Percentiles rank a stretch among this genome's conserved stretches.
phyloP scores from a whole-genome alignment of 2,797 vertebrate species.

The Cygnus olor region DNA sequence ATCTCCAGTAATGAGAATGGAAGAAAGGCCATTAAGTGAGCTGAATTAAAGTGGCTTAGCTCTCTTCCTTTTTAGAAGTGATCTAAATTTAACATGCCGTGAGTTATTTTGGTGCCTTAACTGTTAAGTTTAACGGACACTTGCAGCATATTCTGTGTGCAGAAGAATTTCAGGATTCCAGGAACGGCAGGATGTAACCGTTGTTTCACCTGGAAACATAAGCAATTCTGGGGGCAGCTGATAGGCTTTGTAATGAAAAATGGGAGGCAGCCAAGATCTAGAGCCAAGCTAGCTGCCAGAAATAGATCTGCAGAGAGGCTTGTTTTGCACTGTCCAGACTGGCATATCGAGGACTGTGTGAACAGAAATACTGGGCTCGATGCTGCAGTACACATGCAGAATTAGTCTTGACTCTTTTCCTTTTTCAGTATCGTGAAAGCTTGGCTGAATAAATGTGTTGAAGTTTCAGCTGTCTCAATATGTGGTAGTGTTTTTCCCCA shows the following conservation, averaged over 20 bases:
- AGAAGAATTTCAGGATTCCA: constrained; percentile 51
- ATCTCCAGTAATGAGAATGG: constrained; percentile 14
- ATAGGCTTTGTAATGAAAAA: constrained; percentile 57
- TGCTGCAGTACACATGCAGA: background rate
- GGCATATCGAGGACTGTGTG: background rate
- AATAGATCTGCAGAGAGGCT: constrained; percentile 60
- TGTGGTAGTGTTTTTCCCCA: background rate
- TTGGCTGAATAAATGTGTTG: background rate
- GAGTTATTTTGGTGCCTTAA: constrained; percentile 59
- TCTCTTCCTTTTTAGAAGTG: constrained; percentile 66
- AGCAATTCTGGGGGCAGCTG: constrained; percentile 54
- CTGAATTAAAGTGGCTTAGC: constrained; percentile 21
- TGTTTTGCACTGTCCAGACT: background rate
- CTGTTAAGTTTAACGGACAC: constrained; percentile 41
- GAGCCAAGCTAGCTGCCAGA: constrained; percentile 55
- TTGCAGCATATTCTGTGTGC: background rate
- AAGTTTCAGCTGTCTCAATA: background rate
- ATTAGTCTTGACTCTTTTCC: background rate
- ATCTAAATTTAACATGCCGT: constrained; percentile 59
- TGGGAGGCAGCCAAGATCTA: constrained; percentile 59
- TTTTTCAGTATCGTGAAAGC: constrained; percentile 19
- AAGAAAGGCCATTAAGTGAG: constrained; percentile 7
- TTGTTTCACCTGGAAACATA: constrained; percentile 77
- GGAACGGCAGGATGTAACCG: constrained; percentile 73
- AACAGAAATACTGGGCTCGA: background rate